Percentiles rank a stretch among this genome's conserved stretches.
phyloP scores from a whole-genome alignment of 2,888 invertebrate genomes.

The Tipula helvola region DNA sequence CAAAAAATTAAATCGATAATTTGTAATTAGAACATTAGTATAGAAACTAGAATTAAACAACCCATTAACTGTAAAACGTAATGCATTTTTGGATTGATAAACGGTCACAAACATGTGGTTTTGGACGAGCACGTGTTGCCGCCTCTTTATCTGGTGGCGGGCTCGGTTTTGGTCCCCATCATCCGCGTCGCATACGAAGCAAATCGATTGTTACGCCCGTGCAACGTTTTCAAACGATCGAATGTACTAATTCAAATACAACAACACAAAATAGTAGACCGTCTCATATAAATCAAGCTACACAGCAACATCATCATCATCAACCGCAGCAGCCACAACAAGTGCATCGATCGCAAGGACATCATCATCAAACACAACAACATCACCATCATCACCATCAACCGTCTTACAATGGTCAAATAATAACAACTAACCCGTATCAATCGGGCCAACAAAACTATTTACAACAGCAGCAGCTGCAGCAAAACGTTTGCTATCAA shows the following conservation, averaged over 20 bases:
- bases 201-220: constrained; percentile 61
- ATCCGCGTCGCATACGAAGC: constrained; percentile 35
- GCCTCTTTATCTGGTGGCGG: constrained; percentile 49
- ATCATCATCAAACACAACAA: neutral
- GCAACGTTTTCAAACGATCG: constrained; percentile 51
- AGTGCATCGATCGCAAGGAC: constrained; percentile 13
- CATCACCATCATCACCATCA: constrained; percentile 13
- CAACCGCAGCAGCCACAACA: constrained; percentile 11
- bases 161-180: constrained; percentile 36
- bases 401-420: neutral
- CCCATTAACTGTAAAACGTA: constrained; percentile 12
- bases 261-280: constrained; percentile 13
- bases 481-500: constrained; percentile 17
- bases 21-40: neutral
- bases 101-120: constrained; percentile 63
- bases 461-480: constrained; percentile 11
- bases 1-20: neutral
- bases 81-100: constrained; percentile 88
- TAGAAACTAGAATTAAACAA: neutral
- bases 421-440: neutral
- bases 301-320: constrained; percentile 7
- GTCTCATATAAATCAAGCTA: constrained; percentile 5
- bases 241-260: constrained; percentile 26
- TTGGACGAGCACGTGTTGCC: constrained; percentile 57
- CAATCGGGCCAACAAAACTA: constrained; percentile 11